phyloP scores from a whole-genome alignment of 2,888 invertebrate genomes.

The Monoplex corrugatus region DNA sequence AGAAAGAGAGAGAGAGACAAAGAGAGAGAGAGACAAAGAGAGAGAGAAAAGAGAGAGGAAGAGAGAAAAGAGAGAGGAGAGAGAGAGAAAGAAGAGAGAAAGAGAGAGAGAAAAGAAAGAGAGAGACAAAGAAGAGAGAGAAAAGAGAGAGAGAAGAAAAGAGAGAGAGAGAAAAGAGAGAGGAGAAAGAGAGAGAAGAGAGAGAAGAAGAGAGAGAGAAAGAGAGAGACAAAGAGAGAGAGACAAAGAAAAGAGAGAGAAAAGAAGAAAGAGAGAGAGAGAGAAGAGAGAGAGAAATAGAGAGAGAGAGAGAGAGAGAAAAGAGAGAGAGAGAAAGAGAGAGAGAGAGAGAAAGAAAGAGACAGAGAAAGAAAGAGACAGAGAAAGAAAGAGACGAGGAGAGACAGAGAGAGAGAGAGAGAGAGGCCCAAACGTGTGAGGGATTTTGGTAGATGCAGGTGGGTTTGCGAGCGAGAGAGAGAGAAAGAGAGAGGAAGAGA shows the following conservation, averaged over 20 bases:
- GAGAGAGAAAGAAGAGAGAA: slow-evolving; percentile 1
- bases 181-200: background rate
- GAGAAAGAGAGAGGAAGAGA: too few species aligned
- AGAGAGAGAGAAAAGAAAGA: slow-evolving; percentile 8
- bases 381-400: background rate
- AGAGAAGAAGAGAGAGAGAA: background rate
- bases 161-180: background rate
- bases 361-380: background rate
- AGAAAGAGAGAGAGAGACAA: background rate
- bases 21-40: too few species aligned
- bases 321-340: background rate
- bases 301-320: background rate
- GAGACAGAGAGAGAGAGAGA: background rate
- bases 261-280: background rate
- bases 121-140: background rate
- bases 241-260: background rate
- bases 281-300: background rate
- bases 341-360: background rate
- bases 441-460: too few species aligned
- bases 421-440: too few species aligned
- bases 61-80: background rate
- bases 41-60: too few species aligned
- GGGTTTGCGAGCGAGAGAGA: too few species aligned
- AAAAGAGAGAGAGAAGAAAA: background rate
- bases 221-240: background rate